A percentile compares a stretch with the other conserved stretches of the same genome.
phyloP scores from a whole-genome alignment of 2,888 invertebrate genomes.

The Dryocosmus kuriphilus region DNA sequence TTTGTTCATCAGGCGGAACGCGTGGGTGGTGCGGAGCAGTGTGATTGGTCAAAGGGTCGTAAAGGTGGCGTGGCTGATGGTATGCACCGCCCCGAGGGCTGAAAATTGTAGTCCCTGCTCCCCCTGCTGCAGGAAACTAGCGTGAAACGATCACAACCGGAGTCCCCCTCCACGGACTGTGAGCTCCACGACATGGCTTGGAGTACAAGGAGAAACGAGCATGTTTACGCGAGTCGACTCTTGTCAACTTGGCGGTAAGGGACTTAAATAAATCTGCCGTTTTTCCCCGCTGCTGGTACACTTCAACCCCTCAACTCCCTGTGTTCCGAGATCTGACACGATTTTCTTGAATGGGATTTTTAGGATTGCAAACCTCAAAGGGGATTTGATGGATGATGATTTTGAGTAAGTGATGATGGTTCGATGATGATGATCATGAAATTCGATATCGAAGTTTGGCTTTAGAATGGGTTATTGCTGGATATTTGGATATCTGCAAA shows the following conservation, averaged over 20 bases:
- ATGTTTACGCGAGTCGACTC: constrained; percentile 77
- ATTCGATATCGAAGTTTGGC: background rate
- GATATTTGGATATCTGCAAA: background rate
- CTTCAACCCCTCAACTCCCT: constrained; percentile 45
- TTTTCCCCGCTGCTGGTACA: constrained; percentile 53
- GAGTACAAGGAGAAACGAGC: constrained; percentile 76
- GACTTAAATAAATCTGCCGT: constrained; percentile 76
- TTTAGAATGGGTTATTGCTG: background rate
- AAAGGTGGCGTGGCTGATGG: constrained; percentile 58
- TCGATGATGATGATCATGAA: background rate
- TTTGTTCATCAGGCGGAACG: constrained; percentile 48
- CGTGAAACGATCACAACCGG: constrained; percentile 64
- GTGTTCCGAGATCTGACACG: constrained; percentile 16
- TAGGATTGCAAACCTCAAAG: no score
- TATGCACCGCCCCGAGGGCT: constrained; percentile 46
- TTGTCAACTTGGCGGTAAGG: constrained; percentile 75
- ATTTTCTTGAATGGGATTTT: constrained; percentile 18
- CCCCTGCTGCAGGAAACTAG: constrained; percentile 61
- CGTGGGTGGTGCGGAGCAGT: constrained; percentile 45
- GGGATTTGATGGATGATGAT: background rate
- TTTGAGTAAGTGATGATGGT: background rate
- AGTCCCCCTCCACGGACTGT: constrained; percentile 46
- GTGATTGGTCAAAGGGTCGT: constrained; percentile 77
- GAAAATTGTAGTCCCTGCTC: constrained; percentile 46
- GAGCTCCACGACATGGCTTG: constrained; percentile 67